phyloP scores from a whole-genome alignment of 2,797 vertebrate species.

The Strix occidentalis region DNA sequence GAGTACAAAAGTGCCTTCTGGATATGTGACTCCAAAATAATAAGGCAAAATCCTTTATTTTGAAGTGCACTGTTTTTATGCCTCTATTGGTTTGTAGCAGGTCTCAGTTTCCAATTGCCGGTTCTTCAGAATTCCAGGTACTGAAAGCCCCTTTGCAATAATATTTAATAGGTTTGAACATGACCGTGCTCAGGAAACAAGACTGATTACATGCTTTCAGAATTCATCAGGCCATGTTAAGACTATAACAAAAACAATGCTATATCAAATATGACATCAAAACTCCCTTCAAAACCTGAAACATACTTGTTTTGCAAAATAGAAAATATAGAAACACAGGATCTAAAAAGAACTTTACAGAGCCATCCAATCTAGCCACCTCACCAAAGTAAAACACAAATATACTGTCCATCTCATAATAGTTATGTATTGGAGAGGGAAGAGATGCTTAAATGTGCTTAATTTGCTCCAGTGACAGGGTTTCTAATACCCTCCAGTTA shows the following conservation, averaged over 20 bases:
- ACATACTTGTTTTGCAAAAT: background rate
- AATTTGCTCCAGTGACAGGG: background rate
- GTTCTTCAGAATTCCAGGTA: background rate
- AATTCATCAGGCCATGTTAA: background rate
- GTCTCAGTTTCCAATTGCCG: background rate
- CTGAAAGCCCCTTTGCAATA: background rate
- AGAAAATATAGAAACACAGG: background rate
- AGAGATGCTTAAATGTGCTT: background rate
- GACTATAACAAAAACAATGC: background rate
- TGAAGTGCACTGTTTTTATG: background rate
- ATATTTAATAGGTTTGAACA: background rate
- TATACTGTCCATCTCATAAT: background rate
- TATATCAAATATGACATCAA: background rate
- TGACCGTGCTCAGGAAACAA: background rate
- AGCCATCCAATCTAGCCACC: background rate
- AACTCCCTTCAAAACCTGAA: background rate
- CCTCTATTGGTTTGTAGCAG: background rate
- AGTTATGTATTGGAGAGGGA: background rate
- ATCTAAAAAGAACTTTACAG: background rate
- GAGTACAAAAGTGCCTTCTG: background rate
- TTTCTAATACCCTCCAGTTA: background rate
- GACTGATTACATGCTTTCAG: background rate
- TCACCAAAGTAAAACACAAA: background rate
- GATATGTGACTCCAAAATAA: background rate
- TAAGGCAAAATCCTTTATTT: background rate